Conservation (phyloP, 2,797 vertebrate genomes). For the Pangasius larnaudii region DNA sequence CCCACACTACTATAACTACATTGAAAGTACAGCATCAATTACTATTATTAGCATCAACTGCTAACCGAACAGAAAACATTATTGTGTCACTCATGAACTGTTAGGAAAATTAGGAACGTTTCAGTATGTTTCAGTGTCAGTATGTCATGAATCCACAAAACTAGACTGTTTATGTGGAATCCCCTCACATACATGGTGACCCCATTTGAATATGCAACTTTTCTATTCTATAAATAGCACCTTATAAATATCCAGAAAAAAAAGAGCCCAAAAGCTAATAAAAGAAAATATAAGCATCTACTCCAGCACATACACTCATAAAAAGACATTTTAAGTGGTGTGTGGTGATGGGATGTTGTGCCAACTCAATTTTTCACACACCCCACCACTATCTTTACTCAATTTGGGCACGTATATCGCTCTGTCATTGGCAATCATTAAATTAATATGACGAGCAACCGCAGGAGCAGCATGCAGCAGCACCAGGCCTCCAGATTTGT, state of each 20-base stretch:
- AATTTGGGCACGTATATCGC: constrained; percentile 47
- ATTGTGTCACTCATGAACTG: background rate
- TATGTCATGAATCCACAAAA: no score
- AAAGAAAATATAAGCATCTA: background rate
- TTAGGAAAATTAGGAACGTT: background rate
- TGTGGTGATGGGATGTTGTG: constrained; percentile 29
- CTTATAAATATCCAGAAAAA: background rate
- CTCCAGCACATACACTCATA: background rate
- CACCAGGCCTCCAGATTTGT: constrained; percentile 63
- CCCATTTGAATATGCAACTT: background rate
- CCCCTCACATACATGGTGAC: background rate
- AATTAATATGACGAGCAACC: constrained; percentile 67
- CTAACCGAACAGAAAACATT: background rate
- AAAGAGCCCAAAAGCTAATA: background rate
- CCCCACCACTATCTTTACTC: constrained; percentile 49
- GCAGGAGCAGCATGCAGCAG: constrained; percentile 60
- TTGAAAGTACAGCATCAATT: background rate
- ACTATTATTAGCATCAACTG: background rate
- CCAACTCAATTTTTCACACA: constrained; percentile 23
- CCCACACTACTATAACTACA: background rate
- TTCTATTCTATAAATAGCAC: background rate
- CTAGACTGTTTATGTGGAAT: background rate
- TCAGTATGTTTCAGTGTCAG: no score
- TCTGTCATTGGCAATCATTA: constrained; percentile 67
- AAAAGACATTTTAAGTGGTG: constrained; percentile 31